Base-by-base conservation (phyloP, 1,140 invertebrate species). In the Apocrypta bakeri region DNA sequence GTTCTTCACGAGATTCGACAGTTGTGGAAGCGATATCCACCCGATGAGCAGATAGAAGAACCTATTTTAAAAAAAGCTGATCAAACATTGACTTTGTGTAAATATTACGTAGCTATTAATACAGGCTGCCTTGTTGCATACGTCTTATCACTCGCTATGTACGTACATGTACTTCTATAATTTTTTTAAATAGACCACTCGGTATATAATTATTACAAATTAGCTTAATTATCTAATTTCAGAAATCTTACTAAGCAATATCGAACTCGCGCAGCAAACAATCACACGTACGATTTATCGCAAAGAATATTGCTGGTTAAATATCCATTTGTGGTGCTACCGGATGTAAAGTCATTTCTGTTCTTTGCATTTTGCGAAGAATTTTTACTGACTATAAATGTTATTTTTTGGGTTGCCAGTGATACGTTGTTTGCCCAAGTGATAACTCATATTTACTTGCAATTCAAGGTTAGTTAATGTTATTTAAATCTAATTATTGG, bases 361-460 rank as follows among this genome's bases (percentile, higher is more conserved):
- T 33, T 69, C 11, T 17, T 31, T 9, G 17, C 12, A 25, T 27
- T 69, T 1, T 0, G 12, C 29, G 66, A 69, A 33, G 66, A 31
- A 29, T 69, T 17, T 69, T 31, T 37, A 33, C 63, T 66, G 8
- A 9, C 12, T 29, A 25, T 66, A 9, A 21, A 21, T 21, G 48
- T n/a, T n/a, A n/a, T 37, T 14, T 71, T 31, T 7, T 71, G 68
- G 68, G 31, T 37, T n/a, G 7, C 17, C 21, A 37, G 68, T 33
- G 68, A 71, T 21, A 71, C 31, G 21, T n/a, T 71, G 17, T 71
- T 71, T 71, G 68, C 31, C 9, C 68, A 71, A 12, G 14, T 31
- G 0, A 71, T 31, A 3, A 71, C 68, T 17, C 68, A 71, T n/a
- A 7, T 37, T 33, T 71, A 14, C 8, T 71, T 71, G 29, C 68